Conservation (phyloP, 2,888 invertebrate species). For the Sesia apiformis region DNA sequence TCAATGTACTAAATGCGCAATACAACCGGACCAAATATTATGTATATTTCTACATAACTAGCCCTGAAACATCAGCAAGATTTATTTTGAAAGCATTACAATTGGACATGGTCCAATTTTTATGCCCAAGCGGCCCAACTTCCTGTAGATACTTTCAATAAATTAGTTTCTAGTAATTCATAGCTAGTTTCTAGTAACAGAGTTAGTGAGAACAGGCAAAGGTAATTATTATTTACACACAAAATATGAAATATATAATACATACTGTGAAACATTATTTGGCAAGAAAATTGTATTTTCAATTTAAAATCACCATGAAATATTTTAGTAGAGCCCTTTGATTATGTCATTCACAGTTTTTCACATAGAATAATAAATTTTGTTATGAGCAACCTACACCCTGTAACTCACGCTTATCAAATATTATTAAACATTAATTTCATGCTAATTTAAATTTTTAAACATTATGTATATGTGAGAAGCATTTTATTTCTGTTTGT, state of each 20-base stretch:
- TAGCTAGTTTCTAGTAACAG: not conserved
- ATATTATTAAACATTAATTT: not conserved
- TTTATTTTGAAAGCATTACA: conserved; percentile 66
- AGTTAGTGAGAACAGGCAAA: not conserved
- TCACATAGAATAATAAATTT: no score
- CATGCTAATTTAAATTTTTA: not conserved
- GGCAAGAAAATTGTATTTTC: not conserved
- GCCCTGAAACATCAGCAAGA: conserved; percentile 32
- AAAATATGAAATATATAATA: no score
- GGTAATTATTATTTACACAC: not conserved
- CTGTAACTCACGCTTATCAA: no score
- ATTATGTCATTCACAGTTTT: not conserved
- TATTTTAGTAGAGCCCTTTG: not conserved
- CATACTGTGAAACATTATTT: no score
- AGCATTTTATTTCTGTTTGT: conserved; percentile 15
- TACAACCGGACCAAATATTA: not conserved
- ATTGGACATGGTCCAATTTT: conserved; percentile 64
- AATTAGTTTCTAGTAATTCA: not conserved
- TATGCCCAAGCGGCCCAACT: conserved; percentile 15
- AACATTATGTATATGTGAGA: not conserved
- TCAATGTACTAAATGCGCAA: not conserved
- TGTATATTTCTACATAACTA: conserved; percentile 22
- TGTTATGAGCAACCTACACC: no score
- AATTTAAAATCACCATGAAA: not conserved
- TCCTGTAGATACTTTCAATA: not conserved